Conservation (phyloP, 2,113 vertebrate species). For the Cacatua alba region DNA sequence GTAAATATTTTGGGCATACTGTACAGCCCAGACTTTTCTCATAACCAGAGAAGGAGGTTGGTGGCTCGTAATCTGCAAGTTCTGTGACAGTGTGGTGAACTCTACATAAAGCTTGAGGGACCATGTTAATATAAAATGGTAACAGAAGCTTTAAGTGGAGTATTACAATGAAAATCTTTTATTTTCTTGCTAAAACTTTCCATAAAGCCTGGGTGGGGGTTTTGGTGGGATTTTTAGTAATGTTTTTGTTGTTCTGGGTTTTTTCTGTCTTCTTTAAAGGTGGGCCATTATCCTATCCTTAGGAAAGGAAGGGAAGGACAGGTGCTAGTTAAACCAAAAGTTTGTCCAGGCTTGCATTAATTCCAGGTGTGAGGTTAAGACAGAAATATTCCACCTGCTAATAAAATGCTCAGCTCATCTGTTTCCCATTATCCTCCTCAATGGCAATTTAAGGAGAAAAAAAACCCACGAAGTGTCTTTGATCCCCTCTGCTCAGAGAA, state of each 20-base stretch:
- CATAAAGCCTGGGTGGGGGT: accelerated
- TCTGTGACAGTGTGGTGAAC: background rate
- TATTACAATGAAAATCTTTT: background rate
- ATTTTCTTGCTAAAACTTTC: background rate
- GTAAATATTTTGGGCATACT: background rate
- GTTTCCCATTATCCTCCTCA: background rate
- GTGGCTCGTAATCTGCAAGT: background rate
- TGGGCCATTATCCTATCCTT: background rate
- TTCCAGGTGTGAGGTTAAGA: background rate
- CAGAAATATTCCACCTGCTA: background rate
- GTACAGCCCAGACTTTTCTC: background rate
- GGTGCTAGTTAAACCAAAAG: background rate
- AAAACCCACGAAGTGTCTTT: accelerated
- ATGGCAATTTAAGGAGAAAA: background rate
- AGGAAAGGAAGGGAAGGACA: background rate
- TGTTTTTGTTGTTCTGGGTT: background rate
- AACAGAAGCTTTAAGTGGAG: background rate
- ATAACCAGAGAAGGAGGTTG: background rate
- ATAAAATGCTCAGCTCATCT: background rate
- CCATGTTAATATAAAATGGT: background rate
- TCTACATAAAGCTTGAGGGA: background rate
- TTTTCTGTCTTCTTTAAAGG: background rate
- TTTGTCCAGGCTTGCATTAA: background rate
- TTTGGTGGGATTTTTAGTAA: background rate
- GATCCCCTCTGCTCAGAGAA: background rate